Conservation (phyloP, 2,797 vertebrate species). For the Labroides dimidiatus region DNA sequence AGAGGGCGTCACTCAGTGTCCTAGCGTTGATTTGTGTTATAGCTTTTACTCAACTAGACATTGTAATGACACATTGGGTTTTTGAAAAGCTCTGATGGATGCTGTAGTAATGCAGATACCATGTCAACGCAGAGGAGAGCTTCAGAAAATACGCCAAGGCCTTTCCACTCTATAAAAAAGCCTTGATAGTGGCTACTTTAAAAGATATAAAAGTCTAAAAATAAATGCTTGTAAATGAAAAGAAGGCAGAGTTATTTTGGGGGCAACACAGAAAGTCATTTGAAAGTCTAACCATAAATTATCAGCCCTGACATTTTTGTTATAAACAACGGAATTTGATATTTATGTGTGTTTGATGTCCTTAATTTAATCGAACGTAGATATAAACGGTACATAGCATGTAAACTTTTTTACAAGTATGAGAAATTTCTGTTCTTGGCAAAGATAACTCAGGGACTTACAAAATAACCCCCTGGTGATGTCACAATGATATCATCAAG, state of each 20-base stretch:
- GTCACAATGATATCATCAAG: background rate
- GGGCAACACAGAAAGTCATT: background rate
- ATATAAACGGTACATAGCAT: no score
- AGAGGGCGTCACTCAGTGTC: constrained; percentile 67
- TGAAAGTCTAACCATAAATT: no score
- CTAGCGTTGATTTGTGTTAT: constrained; percentile 79
- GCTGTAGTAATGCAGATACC: constrained; percentile 45
- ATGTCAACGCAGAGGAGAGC: constrained; percentile 37
- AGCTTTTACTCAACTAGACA: constrained; percentile 74
- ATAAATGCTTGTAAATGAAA: background rate
- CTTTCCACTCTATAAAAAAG: constrained; percentile 10
- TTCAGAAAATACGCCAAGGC: constrained; percentile 10
- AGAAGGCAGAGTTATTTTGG: background rate
- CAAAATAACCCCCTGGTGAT: background rate
- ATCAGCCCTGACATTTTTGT: no score
- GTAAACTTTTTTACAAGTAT: no score
- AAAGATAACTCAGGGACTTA: no score
- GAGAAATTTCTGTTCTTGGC: no score
- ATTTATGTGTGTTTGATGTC: no score
- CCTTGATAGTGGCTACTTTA: background rate
- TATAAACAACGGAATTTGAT: no score
- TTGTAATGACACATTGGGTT: constrained; percentile 67
- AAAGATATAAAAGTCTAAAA: background rate
- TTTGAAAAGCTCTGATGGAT: constrained; percentile 64
- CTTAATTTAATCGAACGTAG: no score